Conservation (phyloP, 2,888 invertebrate species). For the Himalopsyche anomala region DNA sequence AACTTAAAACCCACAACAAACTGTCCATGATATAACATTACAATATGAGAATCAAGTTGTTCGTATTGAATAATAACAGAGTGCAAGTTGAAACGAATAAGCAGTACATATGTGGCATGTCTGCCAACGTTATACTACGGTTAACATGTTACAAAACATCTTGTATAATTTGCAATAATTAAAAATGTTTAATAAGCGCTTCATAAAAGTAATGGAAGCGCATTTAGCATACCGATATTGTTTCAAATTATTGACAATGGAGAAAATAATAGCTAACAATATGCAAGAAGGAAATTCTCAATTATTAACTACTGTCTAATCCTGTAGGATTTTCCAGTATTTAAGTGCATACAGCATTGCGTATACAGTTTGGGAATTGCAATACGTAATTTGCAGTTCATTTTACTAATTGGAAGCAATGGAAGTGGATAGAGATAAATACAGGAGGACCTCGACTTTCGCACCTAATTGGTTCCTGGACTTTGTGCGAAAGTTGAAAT, state of each 20-base stretch:
- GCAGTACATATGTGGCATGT: not conserved
- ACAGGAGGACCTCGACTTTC: no score
- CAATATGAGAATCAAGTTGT: not conserved
- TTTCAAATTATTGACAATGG: slow-evolving; percentile 5
- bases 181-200: slow-evolving; percentile 4
- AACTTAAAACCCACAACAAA: not conserved
- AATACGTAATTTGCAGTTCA: no score
- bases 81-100: not conserved
- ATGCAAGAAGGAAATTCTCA: slow-evolving; percentile 13
- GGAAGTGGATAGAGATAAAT: no score
- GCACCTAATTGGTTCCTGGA: no score
- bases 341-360: no score
- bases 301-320: not conserved
- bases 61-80: not conserved
- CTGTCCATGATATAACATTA: not conserved
- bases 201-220: not conserved
- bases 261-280: not conserved
- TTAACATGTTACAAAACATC: slow-evolving; percentile 10
- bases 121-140: no score
- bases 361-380: no score
- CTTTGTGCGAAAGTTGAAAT: no score
- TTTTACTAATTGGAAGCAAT: no score
- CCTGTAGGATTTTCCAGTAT: not conserved
- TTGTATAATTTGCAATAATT: slow-evolving; percentile 16
- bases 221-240: not conserved